Evolutionary conservation across 2,888 invertebrate genomes (phyloP).

Genomic region (Embidobia sp.): DNA sequence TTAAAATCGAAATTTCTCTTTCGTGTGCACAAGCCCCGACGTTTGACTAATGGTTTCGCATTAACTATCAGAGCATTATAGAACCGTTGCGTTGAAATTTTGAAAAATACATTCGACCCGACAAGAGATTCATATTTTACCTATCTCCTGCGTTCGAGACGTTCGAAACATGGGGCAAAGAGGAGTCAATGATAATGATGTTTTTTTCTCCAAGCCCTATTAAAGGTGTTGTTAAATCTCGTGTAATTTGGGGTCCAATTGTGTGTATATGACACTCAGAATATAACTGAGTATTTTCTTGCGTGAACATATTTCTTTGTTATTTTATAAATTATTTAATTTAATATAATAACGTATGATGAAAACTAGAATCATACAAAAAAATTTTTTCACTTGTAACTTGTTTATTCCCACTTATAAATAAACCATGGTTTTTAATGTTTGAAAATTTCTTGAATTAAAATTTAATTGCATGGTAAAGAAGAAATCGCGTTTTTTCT

Average conservation of each 20-base stretch:
- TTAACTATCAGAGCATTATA: slow-evolving; percentile 81
- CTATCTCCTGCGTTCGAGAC: slow-evolving; percentile 71
- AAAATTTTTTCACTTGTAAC: too few relatives aligned
- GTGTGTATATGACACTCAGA: too few relatives aligned
- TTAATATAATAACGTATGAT: too few relatives aligned
- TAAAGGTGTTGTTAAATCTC: slow-evolving; percentile 6
- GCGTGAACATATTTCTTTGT: too few relatives aligned
- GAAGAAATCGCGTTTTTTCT: too few relatives aligned
- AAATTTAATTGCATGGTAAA: too few relatives aligned
- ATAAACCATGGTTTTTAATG: too few relatives aligned
- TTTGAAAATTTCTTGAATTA: too few relatives aligned
- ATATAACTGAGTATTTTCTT: too few relatives aligned
- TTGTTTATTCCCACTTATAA: too few relatives aligned
- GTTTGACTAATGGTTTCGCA: slow-evolving; percentile 81
- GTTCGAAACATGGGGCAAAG: slow-evolving; percentile 60
- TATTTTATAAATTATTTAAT: too few relatives aligned
- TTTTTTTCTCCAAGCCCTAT: slow-evolving; percentile 20
- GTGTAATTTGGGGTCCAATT: slow-evolving; percentile 7
- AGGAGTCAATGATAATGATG: slow-evolving; percentile 74
- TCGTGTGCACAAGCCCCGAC: slow-evolving; percentile 79
- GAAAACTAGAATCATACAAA: too few relatives aligned
- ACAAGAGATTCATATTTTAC: slow-evolving; percentile 80
- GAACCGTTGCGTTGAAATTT: slow-evolving; percentile 78
- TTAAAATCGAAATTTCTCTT: slow-evolving; percentile 82
- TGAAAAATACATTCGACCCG: slow-evolving; percentile 79